Conservation (phyloP, 2,888 invertebrate species). For the Harmothoe impar region DNA sequence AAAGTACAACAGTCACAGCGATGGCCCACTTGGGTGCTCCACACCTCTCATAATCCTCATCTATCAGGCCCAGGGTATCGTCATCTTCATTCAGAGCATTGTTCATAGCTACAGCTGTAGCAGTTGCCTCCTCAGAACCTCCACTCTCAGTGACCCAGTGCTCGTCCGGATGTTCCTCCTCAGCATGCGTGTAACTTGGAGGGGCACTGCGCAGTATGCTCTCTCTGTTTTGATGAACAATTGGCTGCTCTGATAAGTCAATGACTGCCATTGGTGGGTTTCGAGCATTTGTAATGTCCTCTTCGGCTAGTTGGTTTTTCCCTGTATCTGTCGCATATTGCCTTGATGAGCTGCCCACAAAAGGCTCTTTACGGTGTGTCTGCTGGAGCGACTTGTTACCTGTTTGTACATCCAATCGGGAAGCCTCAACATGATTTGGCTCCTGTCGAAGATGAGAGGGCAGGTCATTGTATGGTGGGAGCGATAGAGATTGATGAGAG, state of each 20-base stretch:
- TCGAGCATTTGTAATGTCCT: no score
- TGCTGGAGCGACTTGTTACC: background rate
- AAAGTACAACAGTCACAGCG: background rate
- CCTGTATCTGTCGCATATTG: no score
- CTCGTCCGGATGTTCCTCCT: background rate
- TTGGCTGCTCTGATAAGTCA: no score
- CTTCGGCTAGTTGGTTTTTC: no score
- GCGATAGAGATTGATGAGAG: background rate
- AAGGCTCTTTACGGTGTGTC: background rate
- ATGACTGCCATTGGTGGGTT: no score
- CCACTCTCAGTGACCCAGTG: no score
- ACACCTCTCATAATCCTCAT: background rate
- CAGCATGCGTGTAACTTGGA: background rate
- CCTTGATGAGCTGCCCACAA: background rate
- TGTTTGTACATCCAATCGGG: background rate
- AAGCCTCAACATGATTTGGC: background rate
- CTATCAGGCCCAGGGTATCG: no score
- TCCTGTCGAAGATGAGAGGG: background rate
- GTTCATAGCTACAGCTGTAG: background rate
- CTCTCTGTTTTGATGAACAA: background rate
- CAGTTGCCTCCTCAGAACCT: background rate
- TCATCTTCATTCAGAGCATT: background rate
- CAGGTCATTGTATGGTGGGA: background rate
- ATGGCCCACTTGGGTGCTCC: constrained; percentile 11
- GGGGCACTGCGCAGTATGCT: background rate